Evolutionary conservation across 2,888 invertebrate genomes (phyloP).

Genomic region (Nebria salina): DNA sequence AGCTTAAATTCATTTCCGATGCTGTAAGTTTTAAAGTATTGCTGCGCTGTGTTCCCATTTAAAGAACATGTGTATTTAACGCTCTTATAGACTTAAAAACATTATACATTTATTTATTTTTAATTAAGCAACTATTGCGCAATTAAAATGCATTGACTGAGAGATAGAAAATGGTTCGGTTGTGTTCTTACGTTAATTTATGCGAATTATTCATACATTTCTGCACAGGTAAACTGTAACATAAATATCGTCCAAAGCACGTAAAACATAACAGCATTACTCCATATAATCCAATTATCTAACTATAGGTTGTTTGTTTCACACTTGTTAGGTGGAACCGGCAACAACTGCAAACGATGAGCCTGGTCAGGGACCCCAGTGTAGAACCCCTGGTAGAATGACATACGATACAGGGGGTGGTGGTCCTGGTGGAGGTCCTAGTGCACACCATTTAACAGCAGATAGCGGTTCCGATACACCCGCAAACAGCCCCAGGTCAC

Average conservation of each 20-base stretch:
- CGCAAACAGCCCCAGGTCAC: conserved; percentile 67
- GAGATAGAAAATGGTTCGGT: no score
- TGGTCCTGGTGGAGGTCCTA: conserved; percentile 42
- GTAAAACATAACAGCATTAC: conserved; percentile 1
- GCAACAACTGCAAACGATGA: conserved; percentile 49
- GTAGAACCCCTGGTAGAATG: not conserved
- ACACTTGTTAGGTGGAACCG: conserved; percentile 54
- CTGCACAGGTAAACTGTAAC: no score
- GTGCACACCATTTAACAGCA: conserved; percentile 50
- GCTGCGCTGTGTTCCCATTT: not conserved
- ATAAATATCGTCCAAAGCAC: not conserved
- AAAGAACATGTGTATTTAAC: not conserved
- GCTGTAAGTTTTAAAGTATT: not conserved
- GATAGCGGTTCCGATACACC: conserved; percentile 62
- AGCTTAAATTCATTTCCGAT: not conserved
- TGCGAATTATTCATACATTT: no score
- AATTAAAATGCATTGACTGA: no score
- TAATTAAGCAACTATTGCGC: no score
- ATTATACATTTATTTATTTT: not conserved
- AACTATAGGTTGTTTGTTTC: conserved; percentile 44
- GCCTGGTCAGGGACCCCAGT: conserved; percentile 16
- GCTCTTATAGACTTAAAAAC: not conserved
- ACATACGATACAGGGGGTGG: conserved; percentile 48
- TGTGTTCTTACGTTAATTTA: no score
- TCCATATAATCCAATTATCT: not conserved